Conservation (phyloP, 2,113 vertebrate species). For the Pan paniscus region DNA sequence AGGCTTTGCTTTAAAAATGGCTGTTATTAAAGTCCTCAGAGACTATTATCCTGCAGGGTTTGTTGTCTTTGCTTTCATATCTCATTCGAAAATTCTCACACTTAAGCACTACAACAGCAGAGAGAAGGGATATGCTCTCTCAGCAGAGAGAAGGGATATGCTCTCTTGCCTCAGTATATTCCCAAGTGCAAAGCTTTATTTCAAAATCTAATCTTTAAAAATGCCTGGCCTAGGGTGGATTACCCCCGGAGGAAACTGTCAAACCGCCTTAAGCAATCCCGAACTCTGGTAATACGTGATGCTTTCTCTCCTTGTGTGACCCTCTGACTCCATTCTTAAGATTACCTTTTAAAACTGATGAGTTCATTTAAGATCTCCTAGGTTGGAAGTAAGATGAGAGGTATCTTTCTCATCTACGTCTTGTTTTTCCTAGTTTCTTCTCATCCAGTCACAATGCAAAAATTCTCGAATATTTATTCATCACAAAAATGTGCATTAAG, state of each 20-base stretch:
- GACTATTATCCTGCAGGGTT: slow-evolving; percentile 67
- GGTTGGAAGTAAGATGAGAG: background rate
- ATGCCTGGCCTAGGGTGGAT: slow-evolving; percentile 51
- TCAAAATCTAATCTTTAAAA: slow-evolving; percentile 71
- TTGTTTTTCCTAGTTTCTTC: background rate
- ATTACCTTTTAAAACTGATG: background rate
- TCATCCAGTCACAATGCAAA: background rate
- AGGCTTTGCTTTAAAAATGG: slow-evolving; percentile 71
- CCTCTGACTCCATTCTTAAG: slow-evolving; percentile 34
- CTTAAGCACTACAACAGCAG: slow-evolving; percentile 44
- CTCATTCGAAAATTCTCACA: slow-evolving; percentile 65
- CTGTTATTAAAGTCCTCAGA: slow-evolving; percentile 64
- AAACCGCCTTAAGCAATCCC: slow-evolving; percentile 38
- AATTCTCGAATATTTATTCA: background rate
- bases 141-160: slow-evolving; percentile 38
- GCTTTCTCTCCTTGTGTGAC: background rate
- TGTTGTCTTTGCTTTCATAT: slow-evolving; percentile 70
- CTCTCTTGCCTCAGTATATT: slow-evolving; percentile 24
- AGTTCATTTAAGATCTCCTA: slow-evolving; percentile 18
- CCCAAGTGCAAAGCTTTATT: slow-evolving; percentile 61
- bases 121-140: slow-evolving; percentile 46
- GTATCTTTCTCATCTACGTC: background rate
- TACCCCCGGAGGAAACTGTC: slow-evolving; percentile 53
- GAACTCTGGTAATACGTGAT: background rate
- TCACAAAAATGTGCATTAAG: background rate